Conservation (phyloP, 2,888 invertebrate genomes). For the Tenthredo scrophulariae region DNA sequence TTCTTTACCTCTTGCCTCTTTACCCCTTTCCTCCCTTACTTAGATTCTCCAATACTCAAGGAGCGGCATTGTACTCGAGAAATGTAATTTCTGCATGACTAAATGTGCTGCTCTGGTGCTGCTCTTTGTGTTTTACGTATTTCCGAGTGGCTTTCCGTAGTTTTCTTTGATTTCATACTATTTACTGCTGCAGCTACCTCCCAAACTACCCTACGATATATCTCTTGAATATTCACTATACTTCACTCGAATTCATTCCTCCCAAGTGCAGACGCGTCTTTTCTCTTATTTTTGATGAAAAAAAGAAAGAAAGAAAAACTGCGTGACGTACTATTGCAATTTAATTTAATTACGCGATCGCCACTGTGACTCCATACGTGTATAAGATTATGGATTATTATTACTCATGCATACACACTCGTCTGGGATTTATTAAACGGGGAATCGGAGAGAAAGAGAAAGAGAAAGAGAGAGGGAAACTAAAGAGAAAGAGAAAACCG, state of each 20-base stretch:
- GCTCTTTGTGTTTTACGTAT: constrained; percentile 14
- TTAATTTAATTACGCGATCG: too few relatives aligned
- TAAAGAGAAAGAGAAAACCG: too few relatives aligned
- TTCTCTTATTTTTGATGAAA: background rate
- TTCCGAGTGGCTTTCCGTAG: constrained; percentile 21
- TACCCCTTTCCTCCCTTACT: background rate
- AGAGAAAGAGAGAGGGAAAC: background rate
- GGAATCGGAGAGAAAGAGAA: background rate
- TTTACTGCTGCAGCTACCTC: too few relatives aligned
- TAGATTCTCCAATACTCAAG: background rate
- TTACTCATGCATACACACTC: background rate
- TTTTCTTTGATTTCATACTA: background rate
- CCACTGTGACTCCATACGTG: background rate
- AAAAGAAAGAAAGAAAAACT: background rate
- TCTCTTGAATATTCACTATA: too few relatives aligned
- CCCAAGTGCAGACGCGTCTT: background rate
- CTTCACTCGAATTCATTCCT: background rate
- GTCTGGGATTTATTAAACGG: background rate
- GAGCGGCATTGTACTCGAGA: constrained; percentile 22
- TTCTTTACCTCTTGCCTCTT: background rate
- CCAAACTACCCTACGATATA: background rate
- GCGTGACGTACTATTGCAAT: too few relatives aligned
- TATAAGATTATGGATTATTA: background rate
- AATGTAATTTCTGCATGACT: constrained; percentile 32
- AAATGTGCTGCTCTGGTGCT: background rate